phyloP scores from a whole-genome alignment of 1,140 invertebrate species.

The Atopsyche davidsoni region DNA sequence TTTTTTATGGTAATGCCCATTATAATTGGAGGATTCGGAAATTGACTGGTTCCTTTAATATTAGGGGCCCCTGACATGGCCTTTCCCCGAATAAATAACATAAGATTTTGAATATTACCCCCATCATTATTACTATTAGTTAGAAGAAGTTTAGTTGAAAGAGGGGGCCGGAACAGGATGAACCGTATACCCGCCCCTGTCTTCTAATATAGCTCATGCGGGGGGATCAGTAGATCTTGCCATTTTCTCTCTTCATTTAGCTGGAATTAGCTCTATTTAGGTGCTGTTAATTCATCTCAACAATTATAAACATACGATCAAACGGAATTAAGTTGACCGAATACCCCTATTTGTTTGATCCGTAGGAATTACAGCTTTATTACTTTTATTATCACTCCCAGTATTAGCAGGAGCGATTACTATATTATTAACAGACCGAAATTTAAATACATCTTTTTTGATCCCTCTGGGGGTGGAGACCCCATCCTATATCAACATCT shows the following conservation, averaged over 20 bases:
- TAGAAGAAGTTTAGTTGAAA: slow-evolving; percentile 51
- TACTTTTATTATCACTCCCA: slow-evolving; percentile 59
- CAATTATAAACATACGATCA: slow-evolving; percentile 53
- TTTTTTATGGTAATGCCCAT: slow-evolving; percentile 75
- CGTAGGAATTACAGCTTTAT: slow-evolving; percentile 59
- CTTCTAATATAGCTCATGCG: slow-evolving; percentile 48
- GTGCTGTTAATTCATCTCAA: slow-evolving; percentile 60
- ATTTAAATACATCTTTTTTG: slow-evolving; percentile 67
- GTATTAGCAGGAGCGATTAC: slow-evolving; percentile 69
- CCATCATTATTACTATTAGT: slow-evolving; percentile 56
- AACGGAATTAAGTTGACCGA: slow-evolving; percentile 46
- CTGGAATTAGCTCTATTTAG: slow-evolving; percentile 62
- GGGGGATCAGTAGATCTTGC: slow-evolving; percentile 57
- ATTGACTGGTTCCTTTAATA: slow-evolving; percentile 70
- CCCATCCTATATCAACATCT: slow-evolving; percentile 70
- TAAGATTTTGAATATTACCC: slow-evolving; percentile 67
- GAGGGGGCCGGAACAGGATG: slow-evolving; percentile 59
- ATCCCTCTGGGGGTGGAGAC: slow-evolving; percentile 59
- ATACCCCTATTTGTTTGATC: slow-evolving; percentile 60
- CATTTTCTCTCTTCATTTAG: slow-evolving; percentile 63
- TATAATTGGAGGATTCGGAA: slow-evolving; percentile 74
- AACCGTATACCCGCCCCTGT: slow-evolving; percentile 63
- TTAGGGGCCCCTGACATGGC: slow-evolving; percentile 66
- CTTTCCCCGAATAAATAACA: slow-evolving; percentile 72
- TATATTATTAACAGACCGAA: slow-evolving; percentile 64